Base-by-base conservation (phyloP, 2,888 invertebrate species). In the Oligia latruncula region DNA sequence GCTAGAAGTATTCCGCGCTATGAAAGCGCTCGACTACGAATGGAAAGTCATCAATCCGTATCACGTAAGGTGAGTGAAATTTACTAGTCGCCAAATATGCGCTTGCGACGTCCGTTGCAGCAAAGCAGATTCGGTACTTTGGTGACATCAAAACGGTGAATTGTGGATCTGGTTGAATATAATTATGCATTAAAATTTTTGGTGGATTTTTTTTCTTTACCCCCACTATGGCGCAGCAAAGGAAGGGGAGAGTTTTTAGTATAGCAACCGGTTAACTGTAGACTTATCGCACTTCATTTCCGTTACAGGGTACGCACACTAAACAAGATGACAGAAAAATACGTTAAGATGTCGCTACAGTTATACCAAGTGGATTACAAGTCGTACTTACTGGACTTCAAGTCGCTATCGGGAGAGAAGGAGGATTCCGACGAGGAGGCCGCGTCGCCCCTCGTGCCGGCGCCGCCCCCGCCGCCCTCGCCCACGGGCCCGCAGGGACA, bases 21-120 rank as follows among this genome's bases (percentile, higher is more conserved):
- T 99, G 99, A 99, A 99, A 95, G 98, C 99, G 2, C 97, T 99
- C 15, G 98, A 99, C 96, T 99, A 99, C 96, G 99, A 99, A 95
- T 99, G 99, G 99, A 99, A 99, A 96, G 98, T 99, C 73, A 98
- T 99, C 87, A 99, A 99, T 96, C 98, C 99, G 0, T 99, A 98
- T 93, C 99, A 99, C 94, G 99, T 99, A 60, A 97, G 97, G 97
- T 97, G 85, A 89, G 88, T 71, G 2, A 58, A 66, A 40, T 0
- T 35, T 77, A 29, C n/a, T 11, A 35, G 5, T 17, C n/a, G 13
- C 11, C 4, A 62, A 62, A 74, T 40, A 20, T 55, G n/a, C n/a
- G n/a, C 71, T 17, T 35, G 52, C 52, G 23, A 71, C 11, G 17
- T 11, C 11, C 4, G 40, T 58, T 71, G 17, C n/a, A 55, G n/a